Base-by-base conservation (phyloP, 2,888 invertebrate genomes). In the Morinoia aosen region DNA sequence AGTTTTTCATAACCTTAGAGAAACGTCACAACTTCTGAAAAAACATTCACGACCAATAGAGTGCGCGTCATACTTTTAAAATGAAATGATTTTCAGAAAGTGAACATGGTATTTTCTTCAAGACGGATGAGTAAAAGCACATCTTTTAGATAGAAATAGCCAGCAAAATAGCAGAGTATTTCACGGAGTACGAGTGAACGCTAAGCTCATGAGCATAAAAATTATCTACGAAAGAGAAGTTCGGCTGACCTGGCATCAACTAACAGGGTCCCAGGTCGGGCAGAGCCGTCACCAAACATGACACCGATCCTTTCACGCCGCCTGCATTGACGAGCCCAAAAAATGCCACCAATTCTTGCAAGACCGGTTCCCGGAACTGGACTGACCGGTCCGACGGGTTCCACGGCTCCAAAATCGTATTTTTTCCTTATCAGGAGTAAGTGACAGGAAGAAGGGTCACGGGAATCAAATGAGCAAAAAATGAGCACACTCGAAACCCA, bases 341-440 rank as follows among this genome's bases (percentile, higher is more conserved):
- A 93, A 93, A 12, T 93, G 2, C 57, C 33, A 39, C 8, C 33
- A 93, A 57, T 90, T 57, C 93, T 93, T 93, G 93, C 93, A 93
- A 56, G 57, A 93, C 93, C 93, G 93, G 93, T 93, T 93, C 93
- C 12, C 5, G 93, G 93, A 57, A 93, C 93, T 57, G 93, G 93
- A 93, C 8, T 93, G 93, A 93, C 93, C 93, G 93, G 93, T 93
- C 56, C 58, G 93, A 93, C 93, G 57, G 93, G 93, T 93, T 93
- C 58, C 58, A 40, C 40, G n/a, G 93, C 93, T 57, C 58, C 33
- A 93, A 93, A 57, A 48, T 91, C 33, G 93, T 33, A 57, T 19
- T 93, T 93, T 93, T 93, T 76, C 33, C n/a, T 56, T 16, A 57
- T 39, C 57, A 57, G 56, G 93, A 93, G 57, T 57, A 93, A 25